Base-by-base conservation (phyloP, 1,140 invertebrate genomes). In the Scaptomyza montana region DNA sequence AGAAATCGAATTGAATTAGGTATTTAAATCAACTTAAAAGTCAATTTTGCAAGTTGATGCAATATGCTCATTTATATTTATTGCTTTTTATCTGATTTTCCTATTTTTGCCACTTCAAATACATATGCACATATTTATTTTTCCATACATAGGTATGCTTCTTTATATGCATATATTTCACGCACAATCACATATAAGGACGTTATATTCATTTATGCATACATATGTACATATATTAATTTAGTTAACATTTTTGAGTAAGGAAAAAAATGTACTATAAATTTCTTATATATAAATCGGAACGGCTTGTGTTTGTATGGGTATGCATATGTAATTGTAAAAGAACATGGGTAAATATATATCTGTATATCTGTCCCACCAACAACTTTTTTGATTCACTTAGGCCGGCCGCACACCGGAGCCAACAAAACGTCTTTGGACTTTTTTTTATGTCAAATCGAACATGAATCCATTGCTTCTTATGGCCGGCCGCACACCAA, bases 281-380 rank as follows among this genome's bases (percentile, higher is more conserved):
- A 78, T 74, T 78, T 75, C 75, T 75, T 64, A 65, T 74, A 77
- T 77, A 77, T 77, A 64, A 77, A 78, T 71, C 71, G 67, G 45
- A 71, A 65, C 59, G 60, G 70, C 64, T 57, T 4, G 45, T 68
- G 41, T 25, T 12, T 61, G 53, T n/a, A 43, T 60, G 33, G 13
- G 49, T 53, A 50, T 57, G 8, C 50, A 46, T 51, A 25, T 21
- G 21, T 59, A 10, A 13, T 13, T 49, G 28, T 54, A 12, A 33
- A 30, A 19, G 25, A 49, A 49, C n/a, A 8, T 43, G 25, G 50
- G 6, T 56, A 16, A 16, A 9, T 46, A 9, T 21, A 2, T 39
- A n/a, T 47, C 25, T 51, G 56, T 60, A n/a, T n/a, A n/a, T n/a
- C 21, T 21, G 21, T 21, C 21, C 21, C 21, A 21, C 21, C 21